A percentile compares a stretch with the other conserved stretches of the same genome.
phyloP scores from a whole-genome alignment of 2,113 vertebrate genomes.

The Regulus satrapa region DNA sequence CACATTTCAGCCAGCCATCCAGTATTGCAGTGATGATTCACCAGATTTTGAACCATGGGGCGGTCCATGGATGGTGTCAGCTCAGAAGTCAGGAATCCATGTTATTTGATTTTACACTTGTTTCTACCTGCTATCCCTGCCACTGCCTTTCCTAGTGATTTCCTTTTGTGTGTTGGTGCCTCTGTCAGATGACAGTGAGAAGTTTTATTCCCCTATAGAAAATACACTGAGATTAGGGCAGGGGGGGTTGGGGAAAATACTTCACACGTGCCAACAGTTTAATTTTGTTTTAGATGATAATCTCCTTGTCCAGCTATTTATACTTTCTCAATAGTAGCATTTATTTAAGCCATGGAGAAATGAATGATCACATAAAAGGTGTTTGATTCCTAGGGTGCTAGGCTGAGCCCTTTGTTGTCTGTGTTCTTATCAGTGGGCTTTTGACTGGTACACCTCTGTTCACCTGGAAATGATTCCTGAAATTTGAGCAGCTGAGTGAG shows the following conservation, averaged over 20 bases:
- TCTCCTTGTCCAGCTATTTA: background rate
- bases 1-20: background rate
- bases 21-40: background rate
- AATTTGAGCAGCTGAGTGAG: background rate
- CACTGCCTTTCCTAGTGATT: background rate
- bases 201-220: background rate
- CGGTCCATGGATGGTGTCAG: background rate
- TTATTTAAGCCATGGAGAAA: background rate
- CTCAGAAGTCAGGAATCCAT: background rate
- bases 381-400: background rate
- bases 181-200: background rate
- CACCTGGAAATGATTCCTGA: background rate
- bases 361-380: background rate
- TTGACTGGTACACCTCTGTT: background rate
- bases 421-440: background rate
- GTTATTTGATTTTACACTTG: background rate
- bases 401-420: background rate
- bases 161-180: background rate
- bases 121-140: background rate
- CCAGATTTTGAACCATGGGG: background rate
- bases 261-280: background rate
- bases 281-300: background rate
- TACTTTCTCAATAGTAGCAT: background rate
- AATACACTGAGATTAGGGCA: background rate
- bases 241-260: accelerated